Base-by-base conservation (phyloP, 2,797 vertebrate genomes). In the Todus mexicanus region DNA sequence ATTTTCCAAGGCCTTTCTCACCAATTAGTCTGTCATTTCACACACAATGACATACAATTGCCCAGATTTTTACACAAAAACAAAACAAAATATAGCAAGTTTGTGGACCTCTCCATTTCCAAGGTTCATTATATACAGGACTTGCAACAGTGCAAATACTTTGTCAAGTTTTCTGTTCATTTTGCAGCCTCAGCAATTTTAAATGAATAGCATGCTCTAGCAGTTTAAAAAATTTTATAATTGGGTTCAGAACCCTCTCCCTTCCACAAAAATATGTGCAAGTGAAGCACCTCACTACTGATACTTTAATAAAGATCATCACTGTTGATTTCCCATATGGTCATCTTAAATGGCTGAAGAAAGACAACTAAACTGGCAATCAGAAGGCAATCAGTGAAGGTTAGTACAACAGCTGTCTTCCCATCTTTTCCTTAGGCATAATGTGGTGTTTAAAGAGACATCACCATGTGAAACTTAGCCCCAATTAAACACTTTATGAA, bases 391-490 rank as follows among this genome's bases (percentile, higher is more conserved):
- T 96, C 92, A 96, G 77, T 43, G 35, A 56, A 96, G 81, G 84
- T 95, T 92, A 89, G 48, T 13, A 79, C 50, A 96, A 93, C 90
- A 96, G 87, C 93, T 97, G 89, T 68, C 84, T 94, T 86, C 81
- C 26, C 59, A 56, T 64, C 57, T 73, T 93, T 84, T 89, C 50
- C 64, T 87, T 70, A 71, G 51, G 42, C 79, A 68, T 50, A 73
- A 17, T 3, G 4, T 11, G 27, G n/a, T 50, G 40, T 54, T 65
- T 81, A 80, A 75, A 94, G 53, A 88, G 64, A 82, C 19, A 64
- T 10, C 53, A 70, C 10, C 60, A 64, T 60, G 43, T 10, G 14
- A 91, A 95, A 75, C 12, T 81, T 73, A 64, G 53, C 56, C 43
- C 25, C 12, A 68, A 2, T 60, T 77, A 81, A 70, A 57, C 0